Evolutionary conservation across 2,888 invertebrate species (phyloP).

Genomic region (Stenurella melanura): DNA sequence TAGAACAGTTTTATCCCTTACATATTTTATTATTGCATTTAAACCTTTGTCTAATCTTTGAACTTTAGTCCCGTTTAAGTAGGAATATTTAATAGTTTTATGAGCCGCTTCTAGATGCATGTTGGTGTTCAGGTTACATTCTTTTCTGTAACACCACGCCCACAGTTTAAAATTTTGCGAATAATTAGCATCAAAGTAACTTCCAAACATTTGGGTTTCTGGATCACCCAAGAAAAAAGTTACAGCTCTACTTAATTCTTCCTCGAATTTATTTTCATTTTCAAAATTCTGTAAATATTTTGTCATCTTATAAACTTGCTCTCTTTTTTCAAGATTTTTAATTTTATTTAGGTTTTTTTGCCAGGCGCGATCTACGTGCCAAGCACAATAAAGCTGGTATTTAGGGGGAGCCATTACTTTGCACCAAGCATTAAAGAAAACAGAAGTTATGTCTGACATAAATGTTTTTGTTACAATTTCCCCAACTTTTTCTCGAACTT

Average conservation of each 20-base stretch:
- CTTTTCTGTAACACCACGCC: background rate
- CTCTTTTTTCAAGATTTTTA: constrained; percentile 10
- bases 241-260: background rate
- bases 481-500: background rate
- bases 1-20: too few relatives aligned
- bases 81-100: too few relatives aligned
- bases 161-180: background rate
- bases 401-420: background rate
- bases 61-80: too few relatives aligned
- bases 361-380: constrained; percentile 32
- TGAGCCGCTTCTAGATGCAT: too few relatives aligned
- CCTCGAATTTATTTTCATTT: background rate
- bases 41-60: too few relatives aligned
- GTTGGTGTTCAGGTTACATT: too few relatives aligned
- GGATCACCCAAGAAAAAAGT: background rate
- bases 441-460: constrained; percentile 8
- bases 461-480: constrained; percentile 7
- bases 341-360: constrained; percentile 31
- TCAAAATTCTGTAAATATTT: background rate
- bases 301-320: background rate
- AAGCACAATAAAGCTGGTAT: constrained; percentile 26
- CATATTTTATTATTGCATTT: too few relatives aligned
- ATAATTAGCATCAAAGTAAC: constrained; percentile 9
- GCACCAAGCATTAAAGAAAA: constrained; percentile 18
- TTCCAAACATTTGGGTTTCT: background rate